Conservation (phyloP, 92 coral and sea anemone genomes). For the Epizoanthus rinbou region DNA sequence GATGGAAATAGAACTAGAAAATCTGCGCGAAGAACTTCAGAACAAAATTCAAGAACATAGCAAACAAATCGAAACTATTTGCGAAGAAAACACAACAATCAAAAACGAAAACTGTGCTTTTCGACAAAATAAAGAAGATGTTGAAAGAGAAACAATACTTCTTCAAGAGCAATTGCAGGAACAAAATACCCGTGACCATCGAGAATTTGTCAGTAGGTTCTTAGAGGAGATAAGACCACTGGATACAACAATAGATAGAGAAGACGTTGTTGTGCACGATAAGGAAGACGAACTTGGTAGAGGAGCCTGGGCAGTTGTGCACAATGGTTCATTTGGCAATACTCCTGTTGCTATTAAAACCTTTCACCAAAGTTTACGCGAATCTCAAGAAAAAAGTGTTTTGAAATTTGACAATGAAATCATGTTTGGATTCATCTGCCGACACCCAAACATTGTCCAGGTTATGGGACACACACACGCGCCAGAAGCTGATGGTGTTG, state of each 20-base stretch:
- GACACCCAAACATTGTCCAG: constrained; percentile 22
- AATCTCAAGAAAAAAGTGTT: not conserved
- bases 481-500: not conserved
- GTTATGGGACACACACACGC: not conserved
- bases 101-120: not conserved
- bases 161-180: not conserved
- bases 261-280: not conserved
- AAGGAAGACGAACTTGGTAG: not conserved
- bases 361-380: not conserved
- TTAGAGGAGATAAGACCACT: not conserved
- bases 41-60: not conserved
- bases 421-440: constrained; percentile 16
- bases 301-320: not conserved
- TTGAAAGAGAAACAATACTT: not conserved
- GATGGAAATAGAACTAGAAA: not conserved
- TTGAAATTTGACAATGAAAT: constrained; percentile 16
- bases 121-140: not conserved
- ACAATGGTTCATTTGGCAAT: not conserved
- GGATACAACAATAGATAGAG: not conserved
- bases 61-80: not conserved
- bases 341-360: constrained; percentile 14
- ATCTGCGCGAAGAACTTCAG: not conserved
- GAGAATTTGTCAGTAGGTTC: not conserved
- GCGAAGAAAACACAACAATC: no score
- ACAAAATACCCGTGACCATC: not conserved